These are phyloP conservation scores for Eutrigla gurnardus DNA, from an alignment of 2,797 vertebrate species.

Conservation along the genomic window DNA sequence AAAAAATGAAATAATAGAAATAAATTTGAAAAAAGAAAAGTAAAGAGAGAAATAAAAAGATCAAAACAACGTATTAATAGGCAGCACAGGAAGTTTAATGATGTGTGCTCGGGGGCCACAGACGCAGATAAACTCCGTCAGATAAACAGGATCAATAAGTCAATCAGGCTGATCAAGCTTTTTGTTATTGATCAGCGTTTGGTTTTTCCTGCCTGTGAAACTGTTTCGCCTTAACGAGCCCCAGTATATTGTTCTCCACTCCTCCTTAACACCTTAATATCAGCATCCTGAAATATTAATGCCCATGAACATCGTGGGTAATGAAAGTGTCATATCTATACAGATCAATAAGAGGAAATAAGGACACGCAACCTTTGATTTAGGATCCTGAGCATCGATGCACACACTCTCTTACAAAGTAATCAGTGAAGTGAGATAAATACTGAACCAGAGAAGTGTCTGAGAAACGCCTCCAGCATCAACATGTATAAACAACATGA, in stretches of 20 bases:
- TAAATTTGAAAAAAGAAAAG: no score
- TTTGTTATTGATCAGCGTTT: no score
- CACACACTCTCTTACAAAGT: neutral
- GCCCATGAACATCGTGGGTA: conserved; percentile 30
- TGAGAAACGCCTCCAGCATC: neutral
- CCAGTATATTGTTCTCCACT: conserved; percentile 15
- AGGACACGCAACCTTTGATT: neutral
- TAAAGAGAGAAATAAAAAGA: no score
- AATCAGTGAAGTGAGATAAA: neutral
- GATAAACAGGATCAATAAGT: no score
- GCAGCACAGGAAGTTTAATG: no score
- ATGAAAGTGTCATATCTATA: conserved; percentile 42
- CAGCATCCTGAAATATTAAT: conserved; percentile 65
- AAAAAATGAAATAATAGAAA: no score
- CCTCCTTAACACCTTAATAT: conserved; percentile 49
- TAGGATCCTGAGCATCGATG: neutral
- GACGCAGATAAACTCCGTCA: no score
- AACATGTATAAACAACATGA: no score
- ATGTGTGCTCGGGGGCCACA: no score
- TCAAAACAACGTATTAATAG: no score
- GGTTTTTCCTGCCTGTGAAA: neutral
- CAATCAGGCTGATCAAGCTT: no score
- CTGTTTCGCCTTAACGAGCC: neutral
- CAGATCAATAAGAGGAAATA: neutral
- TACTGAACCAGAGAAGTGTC: neutral